Evolutionary conservation across 2,888 invertebrate species (phyloP).

Genomic region (Chrysolina haemoptera): DNA sequence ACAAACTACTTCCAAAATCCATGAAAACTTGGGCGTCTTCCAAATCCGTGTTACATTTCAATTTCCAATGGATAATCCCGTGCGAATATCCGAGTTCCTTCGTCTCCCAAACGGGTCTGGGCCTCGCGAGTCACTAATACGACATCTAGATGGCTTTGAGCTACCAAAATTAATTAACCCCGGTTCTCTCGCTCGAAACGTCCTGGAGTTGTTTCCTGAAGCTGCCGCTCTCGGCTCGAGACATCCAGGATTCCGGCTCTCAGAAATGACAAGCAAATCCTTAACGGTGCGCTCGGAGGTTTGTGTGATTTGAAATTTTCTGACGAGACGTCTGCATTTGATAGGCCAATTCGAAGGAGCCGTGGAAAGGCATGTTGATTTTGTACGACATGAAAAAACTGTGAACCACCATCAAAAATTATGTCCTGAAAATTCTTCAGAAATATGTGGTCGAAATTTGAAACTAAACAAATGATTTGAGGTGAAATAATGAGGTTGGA

Average conservation of each 20-base stretch:
- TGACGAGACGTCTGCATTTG: background rate
- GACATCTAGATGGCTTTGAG: constrained; percentile 14
- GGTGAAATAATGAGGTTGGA: no score
- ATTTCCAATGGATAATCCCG: background rate
- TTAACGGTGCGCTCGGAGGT: background rate
- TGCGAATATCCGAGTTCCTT: background rate
- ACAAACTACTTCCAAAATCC: background rate
- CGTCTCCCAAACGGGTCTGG: background rate
- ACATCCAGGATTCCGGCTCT: constrained; percentile 1
- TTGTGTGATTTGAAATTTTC: background rate
- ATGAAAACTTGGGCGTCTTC: background rate
- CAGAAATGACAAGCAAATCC: constrained; percentile 17
- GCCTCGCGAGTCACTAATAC: constrained; percentile 14
- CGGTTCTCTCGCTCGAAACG: constrained; percentile 3
- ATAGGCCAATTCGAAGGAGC: background rate
- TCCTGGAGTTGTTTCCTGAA: constrained; percentile 8
- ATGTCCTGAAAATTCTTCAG: no score
- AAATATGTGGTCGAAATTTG: no score
- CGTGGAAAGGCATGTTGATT: background rate
- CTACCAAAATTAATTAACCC: constrained; percentile 10
- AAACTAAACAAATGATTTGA: no score
- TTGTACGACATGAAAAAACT: no score
- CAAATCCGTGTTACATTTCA: background rate
- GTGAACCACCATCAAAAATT: no score
- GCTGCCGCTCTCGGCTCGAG: background rate